These are phyloP conservation scores for Drosophila limbata DNA, from an alignment of 2,888 invertebrate genomes.

Conservation along the genomic window DNA sequence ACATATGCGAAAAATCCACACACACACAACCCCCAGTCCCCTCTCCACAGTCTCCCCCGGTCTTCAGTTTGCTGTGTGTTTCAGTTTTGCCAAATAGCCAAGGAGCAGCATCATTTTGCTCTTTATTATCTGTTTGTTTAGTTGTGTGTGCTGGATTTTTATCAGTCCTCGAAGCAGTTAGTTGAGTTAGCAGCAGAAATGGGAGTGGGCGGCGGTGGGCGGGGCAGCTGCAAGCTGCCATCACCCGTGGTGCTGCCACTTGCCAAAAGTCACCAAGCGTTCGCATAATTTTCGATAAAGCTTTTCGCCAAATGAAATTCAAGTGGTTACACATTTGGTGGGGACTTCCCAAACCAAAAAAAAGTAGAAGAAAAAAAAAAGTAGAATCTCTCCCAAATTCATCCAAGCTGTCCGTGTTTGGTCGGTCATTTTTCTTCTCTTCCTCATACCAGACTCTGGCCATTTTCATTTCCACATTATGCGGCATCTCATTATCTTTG, in stretches of 20 bases:
- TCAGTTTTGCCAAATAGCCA: conserved; percentile 18
- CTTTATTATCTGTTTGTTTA: conserved; percentile 80
- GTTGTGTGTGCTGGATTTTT: conserved; percentile 76
- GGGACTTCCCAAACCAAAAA: conserved; percentile 6
- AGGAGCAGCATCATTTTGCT: conserved; percentile 73
- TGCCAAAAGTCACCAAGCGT: conserved; percentile 79
- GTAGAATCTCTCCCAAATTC: neutral
- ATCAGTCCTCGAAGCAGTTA: conserved; percentile 77
- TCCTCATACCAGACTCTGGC: conserved; percentile 30
- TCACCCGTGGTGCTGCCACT: conserved; percentile 63
- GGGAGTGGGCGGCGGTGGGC: neutral
- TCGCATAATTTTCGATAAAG: conserved; percentile 83
- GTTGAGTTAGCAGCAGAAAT: conserved; percentile 31
- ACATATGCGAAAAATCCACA: conserved; percentile 74
- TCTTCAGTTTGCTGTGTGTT: neutral
- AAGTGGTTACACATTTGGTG: conserved; percentile 76
- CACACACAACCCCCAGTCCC: neutral
- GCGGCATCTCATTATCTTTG: conserved; percentile 78
- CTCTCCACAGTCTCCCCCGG: neutral
- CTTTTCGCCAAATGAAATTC: conserved; percentile 84
- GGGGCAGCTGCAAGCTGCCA: conserved; percentile 28
- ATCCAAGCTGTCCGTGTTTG: conserved; percentile 45
- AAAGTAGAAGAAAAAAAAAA: neutral
- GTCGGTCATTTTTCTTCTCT: conserved; percentile 64
- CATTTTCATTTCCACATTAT: conserved; percentile 78